A percentile compares a stretch with the other conserved stretches of the same genome.
Evolutionary conservation across 2,888 invertebrate species (phyloP).

Genomic region (Drosophila maculinotata): DNA sequence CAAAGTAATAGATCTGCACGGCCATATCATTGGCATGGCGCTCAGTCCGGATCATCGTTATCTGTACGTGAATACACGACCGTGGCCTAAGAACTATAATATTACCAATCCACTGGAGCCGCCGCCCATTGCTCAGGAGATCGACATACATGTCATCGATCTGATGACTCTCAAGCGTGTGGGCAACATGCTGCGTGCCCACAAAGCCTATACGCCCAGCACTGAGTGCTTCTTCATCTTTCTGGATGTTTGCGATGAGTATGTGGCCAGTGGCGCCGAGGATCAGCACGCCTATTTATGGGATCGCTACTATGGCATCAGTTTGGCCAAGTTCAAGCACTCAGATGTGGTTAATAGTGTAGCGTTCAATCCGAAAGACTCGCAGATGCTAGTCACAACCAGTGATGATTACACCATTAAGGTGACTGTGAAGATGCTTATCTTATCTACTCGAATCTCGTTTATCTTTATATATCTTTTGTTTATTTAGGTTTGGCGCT

Average conservation of each 20-base stretch:
- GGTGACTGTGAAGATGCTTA: conserved; percentile 61
- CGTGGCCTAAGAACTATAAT: conserved; percentile 91
- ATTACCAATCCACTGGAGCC: conserved; percentile 92
- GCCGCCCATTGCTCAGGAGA: conserved; percentile 94
- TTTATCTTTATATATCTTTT: not conserved
- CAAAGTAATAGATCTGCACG: conserved; percentile 92
- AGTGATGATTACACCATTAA: conserved; percentile 93
- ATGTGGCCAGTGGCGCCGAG: conserved; percentile 94
- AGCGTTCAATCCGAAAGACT: conserved; percentile 92
- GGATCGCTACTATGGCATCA: conserved; percentile 93
- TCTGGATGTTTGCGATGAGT: conserved; percentile 92
- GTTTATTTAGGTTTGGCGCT: conserved; percentile 80
- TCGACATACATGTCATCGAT: conserved; percentile 94
- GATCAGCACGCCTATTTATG: conserved; percentile 93
- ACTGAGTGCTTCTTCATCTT: conserved; percentile 95
- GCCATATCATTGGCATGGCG: conserved; percentile 95
- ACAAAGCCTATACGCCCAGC: conserved; percentile 93
- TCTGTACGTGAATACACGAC: conserved; percentile 92
- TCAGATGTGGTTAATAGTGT: conserved; percentile 93
- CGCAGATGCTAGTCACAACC: conserved; percentile 92
- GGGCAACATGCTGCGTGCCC: conserved; percentile 91
- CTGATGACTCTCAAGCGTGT: conserved; percentile 90
- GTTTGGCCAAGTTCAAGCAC: conserved; percentile 91
- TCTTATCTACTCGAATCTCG: not conserved
- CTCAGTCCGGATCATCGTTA: conserved; percentile 93